These are phyloP conservation scores for Ectemnius cavifrons DNA, from an alignment of 2,888 invertebrate genomes.

Conservation along the genomic window DNA sequence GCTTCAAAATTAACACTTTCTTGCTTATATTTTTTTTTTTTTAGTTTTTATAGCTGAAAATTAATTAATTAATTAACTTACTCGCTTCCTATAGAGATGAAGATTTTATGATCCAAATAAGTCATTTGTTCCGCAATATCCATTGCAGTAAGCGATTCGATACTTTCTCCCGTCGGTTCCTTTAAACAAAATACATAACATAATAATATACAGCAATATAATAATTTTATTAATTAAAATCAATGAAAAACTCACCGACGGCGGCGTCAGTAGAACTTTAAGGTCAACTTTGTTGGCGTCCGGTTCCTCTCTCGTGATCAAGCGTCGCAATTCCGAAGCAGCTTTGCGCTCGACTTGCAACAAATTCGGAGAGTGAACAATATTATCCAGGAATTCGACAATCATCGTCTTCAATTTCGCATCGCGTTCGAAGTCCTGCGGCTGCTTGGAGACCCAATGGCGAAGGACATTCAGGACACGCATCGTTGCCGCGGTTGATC, in stretches of 20 bases:
- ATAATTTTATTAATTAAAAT: too few relatives aligned
- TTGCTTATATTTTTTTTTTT: too few relatives aligned
- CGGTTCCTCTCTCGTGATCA: slow-evolving; percentile 87
- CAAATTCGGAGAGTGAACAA: slow-evolving; percentile 89
- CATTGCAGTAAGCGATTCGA: slow-evolving; percentile 91
- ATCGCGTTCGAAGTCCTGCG: slow-evolving; percentile 92
- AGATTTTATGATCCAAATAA: slow-evolving; percentile 94
- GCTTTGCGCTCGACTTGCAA: slow-evolving; percentile 94
- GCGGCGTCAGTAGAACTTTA: slow-evolving; percentile 83
- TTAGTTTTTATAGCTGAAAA: too few relatives aligned
- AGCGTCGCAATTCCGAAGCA: slow-evolving; percentile 88
- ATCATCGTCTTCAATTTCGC: slow-evolving; percentile 86
- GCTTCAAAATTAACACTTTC: too few relatives aligned
- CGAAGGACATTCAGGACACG: slow-evolving; percentile 92
- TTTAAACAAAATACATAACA: slow-evolving; percentile 68
- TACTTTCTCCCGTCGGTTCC: slow-evolving; percentile 89
- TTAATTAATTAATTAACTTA: slow-evolving; percentile 79
- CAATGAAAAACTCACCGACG: slow-evolving; percentile 80
- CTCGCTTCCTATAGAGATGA: slow-evolving; percentile 93
- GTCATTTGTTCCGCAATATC: slow-evolving; percentile 97
- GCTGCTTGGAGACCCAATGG: slow-evolving; percentile 95
- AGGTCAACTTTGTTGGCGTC: slow-evolving; percentile 85
- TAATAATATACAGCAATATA: too few relatives aligned
- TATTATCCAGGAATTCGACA: slow-evolving; percentile 92
- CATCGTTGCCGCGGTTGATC: slow-evolving; percentile 96